Conservation (phyloP, 1,140 invertebrate genomes). For the Cotesia typhae region DNA sequence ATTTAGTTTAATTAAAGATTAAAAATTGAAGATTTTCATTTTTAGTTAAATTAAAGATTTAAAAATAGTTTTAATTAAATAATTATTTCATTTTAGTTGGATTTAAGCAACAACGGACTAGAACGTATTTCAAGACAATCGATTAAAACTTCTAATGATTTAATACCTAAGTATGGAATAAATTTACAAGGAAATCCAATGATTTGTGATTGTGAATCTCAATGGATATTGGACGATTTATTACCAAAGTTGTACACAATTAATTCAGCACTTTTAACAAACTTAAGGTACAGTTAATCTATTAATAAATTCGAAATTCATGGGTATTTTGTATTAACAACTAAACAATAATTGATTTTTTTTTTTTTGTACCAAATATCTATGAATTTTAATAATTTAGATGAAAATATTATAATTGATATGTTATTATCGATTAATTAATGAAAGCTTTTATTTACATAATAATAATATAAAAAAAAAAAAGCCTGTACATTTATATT, state of each 20-base stretch:
- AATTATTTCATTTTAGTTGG: slow-evolving; percentile 46
- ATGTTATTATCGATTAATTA: neutral
- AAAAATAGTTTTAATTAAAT: slow-evolving; percentile 18
- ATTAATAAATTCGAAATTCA: slow-evolving; percentile 7
- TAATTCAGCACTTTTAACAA: slow-evolving; percentile 43
- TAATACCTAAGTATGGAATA: slow-evolving; percentile 41
- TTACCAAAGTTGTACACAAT: slow-evolving; percentile 48
- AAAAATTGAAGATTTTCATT: too few relatives aligned
- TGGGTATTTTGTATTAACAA: neutral
- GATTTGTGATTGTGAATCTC: slow-evolving; percentile 54
- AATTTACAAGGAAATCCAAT: slow-evolving; percentile 60
- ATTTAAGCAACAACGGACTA: slow-evolving; percentile 56
- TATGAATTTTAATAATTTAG: too few relatives aligned
- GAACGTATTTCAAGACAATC: slow-evolving; percentile 42
- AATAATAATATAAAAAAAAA: slow-evolving; percentile 2
- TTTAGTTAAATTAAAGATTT: too few relatives aligned
- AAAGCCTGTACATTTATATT: neutral
- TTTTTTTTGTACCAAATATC: too few relatives aligned
- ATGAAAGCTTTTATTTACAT: slow-evolving; percentile 13
- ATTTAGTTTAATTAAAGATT: too few relatives aligned
- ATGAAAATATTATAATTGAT: too few relatives aligned
- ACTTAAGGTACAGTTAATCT: slow-evolving; percentile 52
- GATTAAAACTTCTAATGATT: slow-evolving; percentile 34
- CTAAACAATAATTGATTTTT: neutral
- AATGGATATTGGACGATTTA: slow-evolving; percentile 56